Evolutionary conservation across 2,797 vertebrate genomes (phyloP), one percentile per base, ranked within the genome.

Genomic region (Rousettus madagascariensis): DNA sequence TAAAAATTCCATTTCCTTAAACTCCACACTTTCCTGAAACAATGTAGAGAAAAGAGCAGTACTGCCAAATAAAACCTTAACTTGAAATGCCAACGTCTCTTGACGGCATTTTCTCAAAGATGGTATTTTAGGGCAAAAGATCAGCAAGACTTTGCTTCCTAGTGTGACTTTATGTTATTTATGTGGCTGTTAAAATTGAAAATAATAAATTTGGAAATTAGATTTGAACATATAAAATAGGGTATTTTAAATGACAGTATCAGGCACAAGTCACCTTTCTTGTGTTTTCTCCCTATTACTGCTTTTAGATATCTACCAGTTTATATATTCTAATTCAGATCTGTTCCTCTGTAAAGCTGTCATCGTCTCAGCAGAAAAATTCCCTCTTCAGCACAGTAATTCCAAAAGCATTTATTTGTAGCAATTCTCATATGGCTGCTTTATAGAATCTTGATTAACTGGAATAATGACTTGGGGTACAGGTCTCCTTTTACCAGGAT

Each of bases 1-100:
- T 97, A 97, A 97, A 97, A 97, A 96, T 97, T 91, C 61, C 82
- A 95, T 97, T 97, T 97, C 96, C 95, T 97, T 95, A 97, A 97
- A 97, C 85, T 96, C 90, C 78, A 89, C 95, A 83, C 93, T 96
- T 96, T 72, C 79, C 90, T 94, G 90, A 65, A 97, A 97, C 96
- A 96, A 97, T 92, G 94, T 38, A 94, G 90, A 86, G 49, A 87
- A 86, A 75, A 90, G 28, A 87, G 28, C 10, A 19, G 72, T 30
- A 46, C 49, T 92, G 92, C 87, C 95, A 96, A 96, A 68, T 86
- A 93, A 96, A 80, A 90, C 88, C 77, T 97, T 91, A 79, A 94
- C 88, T 96, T 91, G 90, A 97, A 97, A 97, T 94, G 92, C 94
- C 88, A 86, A 83, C 38, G 78, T 93, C 87, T 97, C 77, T 95